phyloP scores from a whole-genome alignment of 2,888 invertebrate genomes.

The Drosophila tanythrix region DNA sequence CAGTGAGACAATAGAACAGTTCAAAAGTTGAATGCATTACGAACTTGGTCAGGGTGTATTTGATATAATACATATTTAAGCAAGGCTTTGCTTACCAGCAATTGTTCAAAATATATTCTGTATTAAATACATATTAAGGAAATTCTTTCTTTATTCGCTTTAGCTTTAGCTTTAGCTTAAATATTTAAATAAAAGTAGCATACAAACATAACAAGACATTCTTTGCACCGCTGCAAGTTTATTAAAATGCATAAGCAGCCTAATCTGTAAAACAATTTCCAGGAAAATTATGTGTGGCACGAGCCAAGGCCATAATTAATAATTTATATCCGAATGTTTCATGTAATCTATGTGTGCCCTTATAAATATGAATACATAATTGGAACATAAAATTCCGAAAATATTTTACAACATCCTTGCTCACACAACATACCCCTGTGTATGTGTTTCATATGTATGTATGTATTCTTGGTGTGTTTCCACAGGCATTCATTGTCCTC shows the following conservation, averaged over 20 bases:
- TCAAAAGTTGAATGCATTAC: constrained; percentile 16
- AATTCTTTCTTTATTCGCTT: neutral
- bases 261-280: constrained; percentile 45
- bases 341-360: constrained; percentile 31
- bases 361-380: constrained; percentile 76
- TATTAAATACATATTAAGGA: neutral
- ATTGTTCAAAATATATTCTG: neutral
- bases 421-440: neutral
- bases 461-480: constrained; percentile 23
- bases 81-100: neutral
- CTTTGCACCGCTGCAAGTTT: constrained; percentile 3
- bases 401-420: constrained; percentile 66
- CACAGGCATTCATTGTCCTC: constrained; percentile 50
- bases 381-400: constrained; percentile 79
- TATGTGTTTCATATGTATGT: constrained; percentile 7
- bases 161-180: neutral
- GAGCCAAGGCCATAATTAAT: constrained; percentile 65
- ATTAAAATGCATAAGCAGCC: constrained; percentile 39
- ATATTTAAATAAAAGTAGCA: neutral
- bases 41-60: constrained; percentile 44
- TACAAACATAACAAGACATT: neutral
- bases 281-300: constrained; percentile 44
- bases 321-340: constrained; percentile 55
- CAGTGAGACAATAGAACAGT: constrained; percentile 11
- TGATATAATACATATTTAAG: neutral